These are phyloP conservation scores for Calypte anna DNA, from an alignment of 2,113 vertebrate species.

Conservation along the genomic window DNA sequence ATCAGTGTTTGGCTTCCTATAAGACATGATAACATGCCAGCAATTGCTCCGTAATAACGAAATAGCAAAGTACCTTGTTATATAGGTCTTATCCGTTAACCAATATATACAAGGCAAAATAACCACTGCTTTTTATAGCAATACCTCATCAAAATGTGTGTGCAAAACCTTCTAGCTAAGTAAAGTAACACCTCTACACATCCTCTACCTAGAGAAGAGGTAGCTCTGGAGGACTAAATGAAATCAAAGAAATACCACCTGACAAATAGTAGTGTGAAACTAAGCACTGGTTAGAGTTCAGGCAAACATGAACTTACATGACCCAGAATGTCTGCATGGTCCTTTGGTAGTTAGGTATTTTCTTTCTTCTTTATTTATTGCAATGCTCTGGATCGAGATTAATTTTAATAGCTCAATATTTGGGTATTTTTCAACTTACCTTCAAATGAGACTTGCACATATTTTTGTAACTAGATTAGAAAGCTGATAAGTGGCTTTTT, in stretches of 20 bases:
- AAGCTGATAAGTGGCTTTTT: constrained; percentile 5
- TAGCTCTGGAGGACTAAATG: neutral
- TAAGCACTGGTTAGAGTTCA: neutral
- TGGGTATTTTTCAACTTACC: neutral
- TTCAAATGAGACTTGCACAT: constrained; percentile 26
- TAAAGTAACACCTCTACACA: neutral
- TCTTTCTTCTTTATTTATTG: constrained; percentile 4
- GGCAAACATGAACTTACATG: neutral
- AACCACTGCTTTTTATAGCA: neutral
- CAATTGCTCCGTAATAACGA: neutral
- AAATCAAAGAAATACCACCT: constrained; percentile 1
- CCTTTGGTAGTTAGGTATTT: neutral
- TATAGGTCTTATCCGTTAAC: neutral
- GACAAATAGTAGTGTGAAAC: neutral
- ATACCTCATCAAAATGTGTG: neutral
- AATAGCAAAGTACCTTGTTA: constrained; percentile 8
- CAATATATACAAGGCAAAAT: neutral
- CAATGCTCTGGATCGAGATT: neutral
- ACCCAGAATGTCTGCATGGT: neutral
- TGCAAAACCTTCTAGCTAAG: neutral
- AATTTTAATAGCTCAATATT: neutral
- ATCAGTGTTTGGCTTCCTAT: constrained; percentile 47
- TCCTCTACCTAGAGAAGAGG: neutral
- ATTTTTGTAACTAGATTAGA: constrained; percentile 28
- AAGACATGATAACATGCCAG: constrained; percentile 4